Percentiles rank a stretch among this genome's conserved stretches.
These are phyloP conservation scores for Callorhinus ursinus DNA, from an alignment of 2,113 vertebrate genomes.

Conservation along the genomic window DNA sequence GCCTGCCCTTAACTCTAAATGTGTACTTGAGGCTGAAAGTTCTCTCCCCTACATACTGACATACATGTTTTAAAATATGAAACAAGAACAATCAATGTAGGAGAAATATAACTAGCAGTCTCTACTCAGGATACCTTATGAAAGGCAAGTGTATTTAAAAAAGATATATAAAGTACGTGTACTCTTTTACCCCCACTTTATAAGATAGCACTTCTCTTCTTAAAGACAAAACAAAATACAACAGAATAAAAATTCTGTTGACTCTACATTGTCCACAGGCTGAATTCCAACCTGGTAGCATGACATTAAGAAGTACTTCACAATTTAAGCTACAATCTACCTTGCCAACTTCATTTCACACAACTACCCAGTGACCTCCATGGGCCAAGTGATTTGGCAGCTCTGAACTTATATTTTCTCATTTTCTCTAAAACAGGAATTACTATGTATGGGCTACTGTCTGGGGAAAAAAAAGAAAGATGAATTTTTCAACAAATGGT, in stretches of 20 bases:
- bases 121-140: background rate
- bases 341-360: background rate
- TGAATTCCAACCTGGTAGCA: background rate
- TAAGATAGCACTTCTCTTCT: background rate
- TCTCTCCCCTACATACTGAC: background rate
- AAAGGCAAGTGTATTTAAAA: background rate
- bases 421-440: background rate
- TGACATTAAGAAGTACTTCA: background rate
- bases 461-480: background rate
- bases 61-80: background rate
- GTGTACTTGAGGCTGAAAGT: background rate
- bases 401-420: background rate
- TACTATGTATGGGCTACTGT: background rate
- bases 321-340: background rate
- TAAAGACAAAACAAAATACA: background rate
- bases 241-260: background rate
- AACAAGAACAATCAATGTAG: background rate
- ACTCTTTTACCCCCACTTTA: background rate
- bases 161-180: no score
- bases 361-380: background rate
- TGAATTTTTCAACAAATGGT: background rate
- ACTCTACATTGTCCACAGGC: background rate
- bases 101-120: background rate
- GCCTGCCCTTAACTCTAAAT: background rate
- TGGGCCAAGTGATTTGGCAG: background rate